Percentiles rank a stretch among this genome's conserved stretches.
phyloP scores from a whole-genome alignment of 2,888 invertebrate genomes.

The Cheilosia urbana region DNA sequence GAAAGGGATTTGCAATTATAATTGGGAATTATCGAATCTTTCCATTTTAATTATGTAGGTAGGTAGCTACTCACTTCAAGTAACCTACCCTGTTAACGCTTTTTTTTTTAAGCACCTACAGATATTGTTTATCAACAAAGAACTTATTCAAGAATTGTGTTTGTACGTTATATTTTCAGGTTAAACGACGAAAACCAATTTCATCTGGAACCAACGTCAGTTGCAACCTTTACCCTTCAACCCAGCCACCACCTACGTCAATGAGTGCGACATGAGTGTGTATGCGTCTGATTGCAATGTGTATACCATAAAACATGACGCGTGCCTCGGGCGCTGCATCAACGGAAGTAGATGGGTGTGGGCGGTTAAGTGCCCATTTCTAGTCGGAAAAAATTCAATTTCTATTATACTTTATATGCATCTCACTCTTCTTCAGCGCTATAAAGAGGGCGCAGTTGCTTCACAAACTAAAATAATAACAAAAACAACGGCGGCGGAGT shows the following conservation, averaged over 20 bases:
- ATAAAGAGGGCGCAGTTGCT: constrained; percentile 74
- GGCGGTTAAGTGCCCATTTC: neutral
- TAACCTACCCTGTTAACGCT: too few relatives aligned
- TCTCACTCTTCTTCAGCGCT: constrained; percentile 25
- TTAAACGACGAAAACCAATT: constrained; percentile 28
- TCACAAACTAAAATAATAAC: constrained; percentile 42
- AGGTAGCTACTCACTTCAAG: too few relatives aligned
- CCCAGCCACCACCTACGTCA: constrained; percentile 52
- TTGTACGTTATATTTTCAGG: constrained; percentile 41
- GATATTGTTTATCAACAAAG: neutral
- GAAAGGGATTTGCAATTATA: too few relatives aligned
- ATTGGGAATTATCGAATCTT: too few relatives aligned
- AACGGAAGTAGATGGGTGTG: constrained; percentile 49
- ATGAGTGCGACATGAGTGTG: constrained; percentile 24
- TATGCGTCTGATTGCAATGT: constrained; percentile 15
- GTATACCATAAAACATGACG: constrained; percentile 51
- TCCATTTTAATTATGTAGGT: too few relatives aligned
- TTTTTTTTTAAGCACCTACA: too few relatives aligned
- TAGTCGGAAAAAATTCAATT: constrained; percentile 47
- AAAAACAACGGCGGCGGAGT: constrained; percentile 25
- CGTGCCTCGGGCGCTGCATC: constrained; percentile 46
- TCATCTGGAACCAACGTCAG: neutral
- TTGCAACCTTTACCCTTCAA: constrained; percentile 57
- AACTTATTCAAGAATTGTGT: neutral
- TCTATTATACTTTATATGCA: constrained; percentile 54